Evolutionary conservation across 2,113 vertebrate genomes (phyloP).

Genomic region (Tretioscincus oriximinensis): DNA sequence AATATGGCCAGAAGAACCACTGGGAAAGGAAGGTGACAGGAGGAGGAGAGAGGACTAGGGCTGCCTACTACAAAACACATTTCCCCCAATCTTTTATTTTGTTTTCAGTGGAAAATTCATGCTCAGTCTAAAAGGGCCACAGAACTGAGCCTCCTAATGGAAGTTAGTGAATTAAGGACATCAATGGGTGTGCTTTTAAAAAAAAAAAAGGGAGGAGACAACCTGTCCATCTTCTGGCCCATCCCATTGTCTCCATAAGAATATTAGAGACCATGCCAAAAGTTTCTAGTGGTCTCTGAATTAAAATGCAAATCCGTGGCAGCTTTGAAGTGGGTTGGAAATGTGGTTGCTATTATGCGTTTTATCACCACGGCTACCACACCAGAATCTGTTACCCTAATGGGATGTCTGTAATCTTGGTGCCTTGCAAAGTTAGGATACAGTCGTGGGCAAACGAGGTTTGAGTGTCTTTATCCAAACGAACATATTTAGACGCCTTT

Average conservation of each 20-base stretch:
- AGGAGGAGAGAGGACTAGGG: too few species aligned
- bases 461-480: background rate
- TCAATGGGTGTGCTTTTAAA: background rate
- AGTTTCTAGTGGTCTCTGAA: background rate
- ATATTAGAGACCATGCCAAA: slow-evolving; percentile 1
- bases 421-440: background rate
- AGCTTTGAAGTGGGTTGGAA: slow-evolving; percentile 1
- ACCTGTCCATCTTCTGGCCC: rapidly evolving
- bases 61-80: too few species aligned
- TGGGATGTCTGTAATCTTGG: background rate
- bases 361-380: too few species aligned
- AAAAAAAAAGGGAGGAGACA: too few species aligned
- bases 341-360: background rate
- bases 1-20: slow-evolving; percentile 14
- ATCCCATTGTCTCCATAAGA: slow-evolving; percentile 18
- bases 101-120: background rate
- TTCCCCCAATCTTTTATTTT: background rate
- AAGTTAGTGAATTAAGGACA: background rate
- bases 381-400: background rate
- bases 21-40: background rate
- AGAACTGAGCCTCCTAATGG: background rate
- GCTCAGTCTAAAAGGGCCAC: background rate
- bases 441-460: rapidly evolving
- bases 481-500: background rate
- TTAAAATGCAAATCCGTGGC: background rate